Evolutionary conservation across 2,113 vertebrate species (phyloP).

Genomic region (Bubo blakistoni): DNA sequence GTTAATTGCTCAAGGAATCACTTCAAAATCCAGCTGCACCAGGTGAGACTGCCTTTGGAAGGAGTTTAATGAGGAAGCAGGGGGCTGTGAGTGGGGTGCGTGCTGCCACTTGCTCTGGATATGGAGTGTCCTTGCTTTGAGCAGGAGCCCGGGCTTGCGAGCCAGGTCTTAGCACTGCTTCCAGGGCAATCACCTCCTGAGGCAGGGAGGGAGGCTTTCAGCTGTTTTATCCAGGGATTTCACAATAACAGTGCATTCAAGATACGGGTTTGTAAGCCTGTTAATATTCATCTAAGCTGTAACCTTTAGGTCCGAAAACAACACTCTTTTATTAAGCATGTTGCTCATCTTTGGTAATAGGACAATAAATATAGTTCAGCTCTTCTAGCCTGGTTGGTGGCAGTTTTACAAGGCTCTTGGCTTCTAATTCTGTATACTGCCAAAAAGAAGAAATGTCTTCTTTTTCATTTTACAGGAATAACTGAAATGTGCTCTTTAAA

Average conservation of each 20-base stretch:
- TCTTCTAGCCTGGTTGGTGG: background rate
- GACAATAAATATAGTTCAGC: background rate
- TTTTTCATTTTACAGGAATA: background rate
- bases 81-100: background rate
- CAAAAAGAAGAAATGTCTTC: background rate
- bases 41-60: background rate
- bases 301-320: background rate
- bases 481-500: background rate
- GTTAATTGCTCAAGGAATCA: background rate
- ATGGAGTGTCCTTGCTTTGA: background rate
- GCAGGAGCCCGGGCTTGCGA: rapidly evolving
- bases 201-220: background rate
- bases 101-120: background rate
- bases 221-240: background rate
- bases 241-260: background rate
- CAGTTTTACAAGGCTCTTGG: background rate
- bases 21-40: background rate
- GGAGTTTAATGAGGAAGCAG: background rate
- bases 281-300: background rate
- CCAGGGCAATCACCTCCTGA: background rate
- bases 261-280: background rate
- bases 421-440: background rate
- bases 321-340: background rate
- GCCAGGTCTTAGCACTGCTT: background rate
- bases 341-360: background rate